These are phyloP conservation scores for Aspidiotus rigidus DNA, from an alignment of 2,888 invertebrate genomes.

Conservation along the genomic window DNA sequence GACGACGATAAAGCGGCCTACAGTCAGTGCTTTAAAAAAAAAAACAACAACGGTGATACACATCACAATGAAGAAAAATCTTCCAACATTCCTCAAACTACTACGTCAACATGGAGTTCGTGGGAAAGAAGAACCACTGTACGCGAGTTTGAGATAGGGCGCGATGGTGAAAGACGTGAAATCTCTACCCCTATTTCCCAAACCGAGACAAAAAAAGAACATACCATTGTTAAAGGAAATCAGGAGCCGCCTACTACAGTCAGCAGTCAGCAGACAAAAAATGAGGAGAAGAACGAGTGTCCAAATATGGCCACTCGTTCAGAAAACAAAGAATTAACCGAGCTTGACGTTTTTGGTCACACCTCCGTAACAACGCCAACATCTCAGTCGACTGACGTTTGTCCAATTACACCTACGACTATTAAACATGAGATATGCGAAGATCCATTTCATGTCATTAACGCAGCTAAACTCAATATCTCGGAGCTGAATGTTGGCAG, in stretches of 20 bases:
- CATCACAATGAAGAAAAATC: slow-evolving; percentile 29
- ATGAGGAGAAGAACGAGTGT: slow-evolving; percentile 5
- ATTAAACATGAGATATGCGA: background rate
- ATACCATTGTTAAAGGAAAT: background rate
- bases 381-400: background rate
- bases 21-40: slow-evolving; percentile 18
- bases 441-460: slow-evolving; percentile 36
- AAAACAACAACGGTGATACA: slow-evolving; percentile 33
- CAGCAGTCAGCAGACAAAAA: background rate
- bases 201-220: background rate
- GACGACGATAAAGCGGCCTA: slow-evolving; percentile 35
- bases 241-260: background rate
- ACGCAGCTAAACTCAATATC: slow-evolving; percentile 58
- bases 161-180: background rate
- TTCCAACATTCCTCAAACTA: background rate
- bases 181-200: background rate
- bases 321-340: background rate
- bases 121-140: background rate
- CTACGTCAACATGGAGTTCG: background rate
- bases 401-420: background rate
- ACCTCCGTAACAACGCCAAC: background rate
- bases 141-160: background rate
- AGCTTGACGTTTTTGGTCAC: background rate
- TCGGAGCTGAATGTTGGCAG: slow-evolving; percentile 68
- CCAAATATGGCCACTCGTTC: background rate